Percentiles rank a stretch among this genome's conserved stretches.
Evolutionary conservation across 1,140 invertebrate species (phyloP).

Genomic region (Druon quercuslanigerum): DNA sequence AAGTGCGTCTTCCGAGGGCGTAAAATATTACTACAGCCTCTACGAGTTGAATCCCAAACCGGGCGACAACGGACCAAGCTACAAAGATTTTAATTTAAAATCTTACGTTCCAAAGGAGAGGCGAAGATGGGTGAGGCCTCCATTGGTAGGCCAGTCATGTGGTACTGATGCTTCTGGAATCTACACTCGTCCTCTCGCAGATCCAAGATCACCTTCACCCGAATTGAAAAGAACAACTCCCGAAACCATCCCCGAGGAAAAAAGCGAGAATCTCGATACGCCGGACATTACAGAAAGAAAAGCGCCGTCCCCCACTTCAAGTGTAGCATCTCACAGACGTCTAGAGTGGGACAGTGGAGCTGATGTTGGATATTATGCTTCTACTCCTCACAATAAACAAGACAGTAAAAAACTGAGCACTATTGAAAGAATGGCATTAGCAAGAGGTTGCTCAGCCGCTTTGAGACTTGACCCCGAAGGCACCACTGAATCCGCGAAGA

Average conservation of each 20-base stretch:
- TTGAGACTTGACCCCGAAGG: constrained; percentile 73
- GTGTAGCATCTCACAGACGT: constrained; percentile 79
- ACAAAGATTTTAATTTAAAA: constrained; percentile 55
- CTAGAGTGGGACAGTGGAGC: constrained; percentile 87
- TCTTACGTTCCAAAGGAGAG: constrained; percentile 62
- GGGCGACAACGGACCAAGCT: constrained; percentile 44
- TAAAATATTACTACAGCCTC: constrained; percentile 62
- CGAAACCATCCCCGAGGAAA: constrained; percentile 56
- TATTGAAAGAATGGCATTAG: constrained; percentile 78
- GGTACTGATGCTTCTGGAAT: constrained; percentile 47
- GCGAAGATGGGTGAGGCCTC: constrained; percentile 67
- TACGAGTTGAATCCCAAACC: constrained; percentile 57
- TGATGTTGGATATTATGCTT: constrained; percentile 83
- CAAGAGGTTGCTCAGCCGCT: constrained; percentile 64
- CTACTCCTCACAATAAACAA: constrained; percentile 65
- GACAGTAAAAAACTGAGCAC: constrained; percentile 75
- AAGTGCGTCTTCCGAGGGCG: constrained; percentile 46
- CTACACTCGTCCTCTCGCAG: constrained; percentile 51
- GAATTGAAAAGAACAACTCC: constrained; percentile 46
- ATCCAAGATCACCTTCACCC: constrained; percentile 50
- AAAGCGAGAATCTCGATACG: constrained; percentile 52
- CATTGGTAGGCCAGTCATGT: constrained; percentile 66
- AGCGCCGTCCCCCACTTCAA: constrained; percentile 78
- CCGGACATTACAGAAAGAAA: constrained; percentile 56
- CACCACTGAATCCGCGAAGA: constrained; percentile 58